These are phyloP conservation scores for Chaenodraco wilsoni DNA, from an alignment of 2,797 vertebrate genomes.

Conservation along the genomic window DNA sequence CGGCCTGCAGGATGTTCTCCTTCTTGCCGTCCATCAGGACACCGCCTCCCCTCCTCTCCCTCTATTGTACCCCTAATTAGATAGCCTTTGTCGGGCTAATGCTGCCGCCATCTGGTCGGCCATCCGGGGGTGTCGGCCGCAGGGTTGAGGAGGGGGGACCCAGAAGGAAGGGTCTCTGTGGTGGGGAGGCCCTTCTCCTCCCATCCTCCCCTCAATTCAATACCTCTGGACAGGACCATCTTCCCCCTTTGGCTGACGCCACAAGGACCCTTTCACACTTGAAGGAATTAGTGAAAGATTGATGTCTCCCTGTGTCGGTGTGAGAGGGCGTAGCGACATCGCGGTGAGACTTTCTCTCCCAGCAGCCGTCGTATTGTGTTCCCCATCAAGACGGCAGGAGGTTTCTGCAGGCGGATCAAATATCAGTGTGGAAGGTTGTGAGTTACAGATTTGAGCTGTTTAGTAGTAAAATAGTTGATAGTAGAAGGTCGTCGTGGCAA, in stretches of 20 bases:
- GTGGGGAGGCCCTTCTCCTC: constrained; percentile 58
- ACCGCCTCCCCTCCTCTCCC: constrained; percentile 53
- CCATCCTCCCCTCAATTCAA: constrained; percentile 67
- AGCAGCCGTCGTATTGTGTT: constrained; percentile 44
- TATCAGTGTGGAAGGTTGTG: constrained; percentile 26
- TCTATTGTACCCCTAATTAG: constrained; percentile 87
- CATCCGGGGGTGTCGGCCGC: constrained; percentile 68
- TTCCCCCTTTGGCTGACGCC: constrained; percentile 69
- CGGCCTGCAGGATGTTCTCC: constrained; percentile 68
- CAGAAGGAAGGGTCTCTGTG: constrained; percentile 55
- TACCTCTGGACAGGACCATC: constrained; percentile 57
- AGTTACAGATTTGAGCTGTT: constrained; percentile 21
- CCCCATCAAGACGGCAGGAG: constrained; percentile 24
- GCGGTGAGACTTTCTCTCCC: constrained; percentile 53
- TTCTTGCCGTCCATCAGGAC: constrained; percentile 66
- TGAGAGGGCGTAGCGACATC: constrained; percentile 53
- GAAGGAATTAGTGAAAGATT: constrained; percentile 88
- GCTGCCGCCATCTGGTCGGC: constrained; percentile 85
- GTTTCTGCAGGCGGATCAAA: constrained; percentile 41
- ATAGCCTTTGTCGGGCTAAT: constrained; percentile 85
- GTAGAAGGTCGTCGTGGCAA: constrained; percentile 8
- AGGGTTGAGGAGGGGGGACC: constrained; percentile 54
- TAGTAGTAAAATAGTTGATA: constrained; percentile 27
- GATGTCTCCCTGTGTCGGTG: constrained; percentile 75
- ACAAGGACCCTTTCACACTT: constrained; percentile 85